Percentiles rank a stretch among this genome's conserved stretches.
Evolutionary conservation across 2,888 invertebrate genomes (phyloP).

Genomic region (Isotomurus palustris): DNA sequence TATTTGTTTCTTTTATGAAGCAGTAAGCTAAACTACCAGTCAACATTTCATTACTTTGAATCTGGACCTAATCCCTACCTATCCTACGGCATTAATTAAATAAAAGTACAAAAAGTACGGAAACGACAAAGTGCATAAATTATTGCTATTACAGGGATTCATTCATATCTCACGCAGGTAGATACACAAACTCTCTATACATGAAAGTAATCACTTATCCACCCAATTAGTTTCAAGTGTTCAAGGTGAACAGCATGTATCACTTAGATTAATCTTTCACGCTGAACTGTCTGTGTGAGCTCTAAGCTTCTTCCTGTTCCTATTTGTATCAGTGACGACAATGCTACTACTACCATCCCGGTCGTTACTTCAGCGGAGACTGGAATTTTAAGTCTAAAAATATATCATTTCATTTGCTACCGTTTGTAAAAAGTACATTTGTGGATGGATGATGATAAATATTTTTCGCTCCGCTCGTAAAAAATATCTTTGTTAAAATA

Average conservation of each 20-base stretch:
- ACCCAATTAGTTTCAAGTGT: not conserved
- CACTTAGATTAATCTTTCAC: conserved; percentile 4
- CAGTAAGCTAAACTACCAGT: no score
- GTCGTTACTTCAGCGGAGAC: no score
- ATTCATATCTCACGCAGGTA: conserved; percentile 7
- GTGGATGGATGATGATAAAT: no score
- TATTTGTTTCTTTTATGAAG: no score
- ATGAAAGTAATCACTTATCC: not conserved
- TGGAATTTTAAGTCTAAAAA: no score
- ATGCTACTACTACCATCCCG: not conserved
- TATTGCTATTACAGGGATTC: not conserved
- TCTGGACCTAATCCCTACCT: no score
- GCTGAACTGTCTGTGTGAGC: not conserved
- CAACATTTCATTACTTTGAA: no score
- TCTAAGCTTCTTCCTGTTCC: conserved; percentile 1
- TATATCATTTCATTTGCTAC: no score
- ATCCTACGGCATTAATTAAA: no score
- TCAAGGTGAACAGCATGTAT: conserved; percentile 11
- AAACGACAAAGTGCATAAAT: conserved; percentile 1
- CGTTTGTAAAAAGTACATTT: no score
- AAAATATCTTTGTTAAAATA: no score
- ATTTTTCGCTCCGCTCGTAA: no score
- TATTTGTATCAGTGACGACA: not conserved
- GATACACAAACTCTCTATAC: not conserved
- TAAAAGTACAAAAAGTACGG: not conserved